Evolutionary conservation across 2,113 vertebrate species (phyloP).

Genomic region (Tupaia chinensis): DNA sequence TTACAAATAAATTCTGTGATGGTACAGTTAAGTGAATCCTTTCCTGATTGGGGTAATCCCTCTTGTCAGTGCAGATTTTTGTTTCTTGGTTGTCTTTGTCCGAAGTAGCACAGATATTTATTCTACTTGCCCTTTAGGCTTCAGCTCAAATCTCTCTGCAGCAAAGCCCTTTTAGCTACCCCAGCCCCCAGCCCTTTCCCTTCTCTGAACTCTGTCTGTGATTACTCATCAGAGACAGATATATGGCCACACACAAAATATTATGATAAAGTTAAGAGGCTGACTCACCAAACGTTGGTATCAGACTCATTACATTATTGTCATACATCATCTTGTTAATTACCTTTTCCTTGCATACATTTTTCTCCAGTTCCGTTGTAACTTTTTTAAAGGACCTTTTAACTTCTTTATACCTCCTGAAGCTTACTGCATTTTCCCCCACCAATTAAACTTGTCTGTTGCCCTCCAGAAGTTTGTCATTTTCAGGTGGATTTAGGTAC

Average conservation of each 20-base stretch:
- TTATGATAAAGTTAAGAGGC: constrained; percentile 61
- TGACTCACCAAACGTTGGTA: constrained; percentile 73
- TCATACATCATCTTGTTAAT: constrained; percentile 73
- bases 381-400: constrained; percentile 54
- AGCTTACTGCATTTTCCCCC: not conserved
- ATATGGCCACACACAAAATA: constrained; percentile 54
- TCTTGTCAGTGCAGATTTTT: constrained; percentile 14
- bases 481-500: not conserved
- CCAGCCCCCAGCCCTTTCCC: not conserved
- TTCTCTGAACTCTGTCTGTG: constrained; percentile 12
- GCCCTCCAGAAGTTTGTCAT: constrained; percentile 19
- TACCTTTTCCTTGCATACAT: constrained; percentile 39
- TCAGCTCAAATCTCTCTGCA: not conserved
- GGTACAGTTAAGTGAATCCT: not conserved
- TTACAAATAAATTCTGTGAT: constrained; percentile 33
- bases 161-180: not conserved
- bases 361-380: constrained; percentile 25
- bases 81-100: not conserved
- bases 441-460: constrained; percentile 36
- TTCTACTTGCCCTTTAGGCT: constrained; percentile 19
- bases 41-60: not conserved
- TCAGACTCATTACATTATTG: constrained; percentile 73
- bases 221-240: constrained; percentile 71
- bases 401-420: constrained; percentile 18
- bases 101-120: not conserved